Conservation (phyloP, 1,140 invertebrate genomes). For the Babylonia areolata region DNA sequence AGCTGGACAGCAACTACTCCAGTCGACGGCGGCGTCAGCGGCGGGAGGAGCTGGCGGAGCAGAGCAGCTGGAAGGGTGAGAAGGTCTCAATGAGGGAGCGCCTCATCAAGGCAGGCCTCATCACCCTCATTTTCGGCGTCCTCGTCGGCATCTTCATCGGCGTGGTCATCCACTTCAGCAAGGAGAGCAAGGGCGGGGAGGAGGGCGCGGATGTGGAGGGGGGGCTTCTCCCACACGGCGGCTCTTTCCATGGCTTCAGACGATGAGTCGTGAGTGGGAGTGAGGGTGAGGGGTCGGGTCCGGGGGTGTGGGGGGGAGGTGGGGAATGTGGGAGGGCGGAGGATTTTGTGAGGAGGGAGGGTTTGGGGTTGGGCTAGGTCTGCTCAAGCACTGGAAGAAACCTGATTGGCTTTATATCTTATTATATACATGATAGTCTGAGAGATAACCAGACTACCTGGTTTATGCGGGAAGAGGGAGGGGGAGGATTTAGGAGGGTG, state of each 20-base stretch:
- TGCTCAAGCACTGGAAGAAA: no score
- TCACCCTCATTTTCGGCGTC: conserved; percentile 20
- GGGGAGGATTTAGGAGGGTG: no score
- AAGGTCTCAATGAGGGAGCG: not conserved
- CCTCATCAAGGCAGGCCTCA: conserved; percentile 9
- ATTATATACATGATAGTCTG: no score
- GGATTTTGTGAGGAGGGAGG: no score
- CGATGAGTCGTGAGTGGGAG: not conserved
- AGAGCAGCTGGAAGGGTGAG: not conserved
- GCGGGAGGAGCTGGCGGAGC: not conserved
- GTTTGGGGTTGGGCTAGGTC: no score
- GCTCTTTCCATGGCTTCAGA: not conserved
- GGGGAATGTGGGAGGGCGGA: not conserved
- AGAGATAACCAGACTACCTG: no score
- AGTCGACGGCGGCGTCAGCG: conserved; percentile 6
- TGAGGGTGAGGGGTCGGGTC: not conserved
- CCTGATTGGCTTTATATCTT: no score
- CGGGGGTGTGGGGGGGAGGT: not conserved
- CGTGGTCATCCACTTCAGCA: conserved; percentile 29
- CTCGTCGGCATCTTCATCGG: conserved; percentile 33
- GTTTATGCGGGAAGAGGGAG: no score
- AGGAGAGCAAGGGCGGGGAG: not conserved
- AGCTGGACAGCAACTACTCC: conserved; percentile 27
- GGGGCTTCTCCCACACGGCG: not conserved
- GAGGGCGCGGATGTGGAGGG: not conserved